Evolutionary conservation across 1,140 invertebrate genomes (phyloP), one percentile per base, ranked within the genome.

Genomic region (Augochlora pura): DNA sequence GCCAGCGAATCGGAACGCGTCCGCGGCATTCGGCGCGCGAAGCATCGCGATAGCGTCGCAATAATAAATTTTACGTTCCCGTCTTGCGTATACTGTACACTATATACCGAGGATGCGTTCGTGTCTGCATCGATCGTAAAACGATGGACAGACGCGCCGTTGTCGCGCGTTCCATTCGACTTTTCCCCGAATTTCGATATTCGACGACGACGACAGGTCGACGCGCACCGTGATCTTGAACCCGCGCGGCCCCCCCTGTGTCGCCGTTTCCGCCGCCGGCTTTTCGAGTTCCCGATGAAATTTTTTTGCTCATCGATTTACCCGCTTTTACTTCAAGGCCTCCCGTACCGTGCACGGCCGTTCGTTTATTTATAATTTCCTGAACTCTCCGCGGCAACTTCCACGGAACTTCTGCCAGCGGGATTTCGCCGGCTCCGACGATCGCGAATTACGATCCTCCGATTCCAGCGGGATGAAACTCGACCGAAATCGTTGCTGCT

Each of bases 361-460:
- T 57, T 72, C 46, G 76, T 78, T 78, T 78, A 78, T 78, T 78
- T 78, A 78, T 78, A 78, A 78, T 78, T 78, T 64, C 60, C 76
- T 64, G 64, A n/a, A 66, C 64, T 66, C 64, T 25, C 21, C 39
- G 39, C n/a, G 39, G 39, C 39, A 66, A 66, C 64, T 66, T 66
- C 39, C n/a, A 25, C n/a, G 39, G 39, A 66, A 66, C 39, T 66
- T 66, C 39, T 66, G 39, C 39, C 1, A 32, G 23, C 10, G 23
- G 23, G 12, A n/a, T 66, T 66, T 46, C 12, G 42, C 25, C 39
- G 64, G n/a, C 39, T 46, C 32, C 32, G 32, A 2, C 4, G 32
- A 32, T 32, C 32, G 32, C 32, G 32, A n/a, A n/a, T n/a, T n/a
- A n/a, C n/a, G n/a, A n/a, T n/a, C n/a, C n/a, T n/a, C n/a, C n/a